Percentiles rank a stretch among this genome's conserved stretches.
phyloP scores from a whole-genome alignment of 2,888 invertebrate genomes.

The Protonemura montana region DNA sequence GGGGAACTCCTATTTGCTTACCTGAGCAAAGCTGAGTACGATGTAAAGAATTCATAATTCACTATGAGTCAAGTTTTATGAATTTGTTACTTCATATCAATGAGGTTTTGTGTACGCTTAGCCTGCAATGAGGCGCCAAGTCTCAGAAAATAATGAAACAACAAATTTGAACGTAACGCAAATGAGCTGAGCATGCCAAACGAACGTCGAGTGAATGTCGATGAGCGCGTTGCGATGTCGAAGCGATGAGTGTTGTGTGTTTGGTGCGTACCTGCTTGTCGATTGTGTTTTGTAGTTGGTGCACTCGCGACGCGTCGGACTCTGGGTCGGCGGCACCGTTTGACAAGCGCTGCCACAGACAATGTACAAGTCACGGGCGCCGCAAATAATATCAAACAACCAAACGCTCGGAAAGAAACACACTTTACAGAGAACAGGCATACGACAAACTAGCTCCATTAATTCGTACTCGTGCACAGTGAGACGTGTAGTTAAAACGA shows the following conservation, averaged over 20 bases:
- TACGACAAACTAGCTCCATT: conserved; percentile 50
- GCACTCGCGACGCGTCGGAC: conserved; percentile 68
- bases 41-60: too few relatives aligned
- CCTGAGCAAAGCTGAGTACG: too few relatives aligned
- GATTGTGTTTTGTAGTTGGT: conserved; percentile 84
- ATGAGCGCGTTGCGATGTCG: not conserved
- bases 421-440: conserved; percentile 56
- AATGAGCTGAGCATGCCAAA: too few relatives aligned
- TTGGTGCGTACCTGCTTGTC: conserved; percentile 79
- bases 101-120: too few relatives aligned
- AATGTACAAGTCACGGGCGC: not conserved
- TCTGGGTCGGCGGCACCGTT: conserved; percentile 69
- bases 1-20: too few relatives aligned
- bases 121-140: too few relatives aligned
- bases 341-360: conserved; percentile 60
- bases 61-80: too few relatives aligned
- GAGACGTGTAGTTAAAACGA: not conserved
- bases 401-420: conserved; percentile 3
- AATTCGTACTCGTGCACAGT: not conserved
- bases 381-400: not conserved
- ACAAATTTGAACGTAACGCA: too few relatives aligned
- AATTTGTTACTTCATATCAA: too few relatives aligned
- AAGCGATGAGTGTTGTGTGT: not conserved
- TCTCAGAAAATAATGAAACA: too few relatives aligned
- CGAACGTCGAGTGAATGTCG: not conserved